Evolutionary conservation across 1,140 invertebrate genomes (phyloP), one percentile per base, ranked within the genome.

Genomic region (Papilio aristodemus): DNA sequence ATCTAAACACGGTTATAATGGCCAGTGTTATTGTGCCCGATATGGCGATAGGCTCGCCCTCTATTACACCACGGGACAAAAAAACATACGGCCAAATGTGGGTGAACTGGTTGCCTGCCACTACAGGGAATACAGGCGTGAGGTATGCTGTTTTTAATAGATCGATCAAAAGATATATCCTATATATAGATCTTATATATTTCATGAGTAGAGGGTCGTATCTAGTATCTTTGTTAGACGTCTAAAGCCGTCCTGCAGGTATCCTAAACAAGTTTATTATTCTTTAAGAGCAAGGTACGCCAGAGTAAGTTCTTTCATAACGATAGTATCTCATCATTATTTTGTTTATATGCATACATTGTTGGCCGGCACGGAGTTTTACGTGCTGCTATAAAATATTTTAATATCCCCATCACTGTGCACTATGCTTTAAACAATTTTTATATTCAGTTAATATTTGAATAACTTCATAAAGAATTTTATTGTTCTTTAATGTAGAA

Each of bases 351-450:
- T 66, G 10, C 63, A 66, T 66, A 66, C 63, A 66, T 50, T 66
- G 63, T 66, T 27, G 4, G n/a, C 63, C 25, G 11, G 22, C 14
- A 36, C 4, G 32, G 0, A 66, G 25, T 43, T 66, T 66, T 66
- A 66, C 27, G 43, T 36, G 17, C 22, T 72, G 27, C 37, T 67
- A 39, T 81, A 75, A 81, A 77, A 75, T 78, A 83, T 77, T 79
- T 78, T 80, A 78, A 79, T 79, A 74, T 38, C 50, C 71, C 71
- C 70, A 67, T 73, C 74, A 67, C 71, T 72, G 74, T 76, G 74
- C 75, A 80, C 74, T 80, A 71, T 58, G 66, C 76, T 74, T 66
- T 66, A 39, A 38, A 62, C 0, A 13, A 19, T 37, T 38, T 62
- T 62, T 39, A 62, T 62, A 13, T 62, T 38, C 59, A 62, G 9